Base-by-base conservation (phyloP, 1,140 invertebrate genomes). In the Drosophila pectinifera region DNA sequence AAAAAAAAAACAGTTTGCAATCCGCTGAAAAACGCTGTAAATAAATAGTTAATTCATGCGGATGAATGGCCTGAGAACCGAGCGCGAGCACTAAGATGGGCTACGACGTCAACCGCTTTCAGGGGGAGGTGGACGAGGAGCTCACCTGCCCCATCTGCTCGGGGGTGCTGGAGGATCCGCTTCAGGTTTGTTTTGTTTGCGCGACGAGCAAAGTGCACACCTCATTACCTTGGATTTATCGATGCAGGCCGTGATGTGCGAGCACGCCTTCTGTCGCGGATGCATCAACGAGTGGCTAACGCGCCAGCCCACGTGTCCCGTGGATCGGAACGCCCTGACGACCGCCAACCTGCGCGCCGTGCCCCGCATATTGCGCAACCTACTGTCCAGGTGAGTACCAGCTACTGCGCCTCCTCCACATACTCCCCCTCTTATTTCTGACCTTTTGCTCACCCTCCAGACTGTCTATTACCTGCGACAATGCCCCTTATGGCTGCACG, bases 271-370 rank as follows among this genome's bases (percentile, higher is more conserved):
- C 94, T 99, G 98, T 93, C 95, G 96, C 83, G 95, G 94, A 16
- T 99, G 98, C 92, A 99, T 99, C 75, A 96, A 96, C 54, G 97
- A 99, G 93, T 99, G 98, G 98, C 95, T 99, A 64, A 96, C 95
- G 51, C 94, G 97, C 41, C 97, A 98, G 90, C 97, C 96, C 14
- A 98, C 97, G 20, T 99, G 98, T 92, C 98, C 98, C 22, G 95
- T 99, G 42, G 98, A 99, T 92, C 94, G 98, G 51, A 97, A 97
- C 86, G 94, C 96, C 46, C 96, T 98, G 56, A 98, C 97, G 26
- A 94, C 95, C 14, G 95, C 96, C 59, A 97, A 98, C 92, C 93
- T 99, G 4, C 95, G 97, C 92, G 96, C 96, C 64, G 98, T 98
- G 51, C 98, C 98, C 26, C 94, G 98, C 90, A 98, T 99, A 85